Percentiles rank a stretch among this genome's conserved stretches.
phyloP scores from a whole-genome alignment of 1,140 invertebrate species.

The Eueides isabella region DNA sequence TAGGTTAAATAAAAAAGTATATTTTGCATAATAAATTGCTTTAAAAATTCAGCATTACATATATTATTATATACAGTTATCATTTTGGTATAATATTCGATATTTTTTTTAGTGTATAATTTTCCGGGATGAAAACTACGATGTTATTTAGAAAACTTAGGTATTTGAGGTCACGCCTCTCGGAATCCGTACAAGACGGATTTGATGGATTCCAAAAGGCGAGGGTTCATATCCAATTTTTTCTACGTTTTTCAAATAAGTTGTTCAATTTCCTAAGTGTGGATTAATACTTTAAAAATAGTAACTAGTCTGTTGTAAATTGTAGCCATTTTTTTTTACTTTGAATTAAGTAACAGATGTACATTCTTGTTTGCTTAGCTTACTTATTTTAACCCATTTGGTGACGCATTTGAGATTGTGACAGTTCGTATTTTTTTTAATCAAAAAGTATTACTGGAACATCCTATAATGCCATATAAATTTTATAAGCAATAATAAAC shows the following conservation, averaged over 20 bases:
- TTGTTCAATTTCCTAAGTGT: no score
- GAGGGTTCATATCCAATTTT: no score
- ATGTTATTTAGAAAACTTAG: no score
- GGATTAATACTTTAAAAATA: no score
- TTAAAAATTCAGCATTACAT: neutral
- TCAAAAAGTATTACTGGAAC: neutral
- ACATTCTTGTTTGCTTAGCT: neutral
- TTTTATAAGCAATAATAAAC: no score
- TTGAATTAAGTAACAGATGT: neutral
- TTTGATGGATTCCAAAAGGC: no score
- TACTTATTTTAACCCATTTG: neutral
- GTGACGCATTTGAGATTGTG: neutral
- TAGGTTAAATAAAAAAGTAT: slow-evolving; percentile 6
- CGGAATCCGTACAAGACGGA: no score
- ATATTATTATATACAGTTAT: neutral
- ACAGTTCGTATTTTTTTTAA: neutral
- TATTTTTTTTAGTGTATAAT: neutral
- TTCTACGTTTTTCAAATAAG: no score
- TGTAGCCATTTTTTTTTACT: neutral
- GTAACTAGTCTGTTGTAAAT: neutral
- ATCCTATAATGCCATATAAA: no score
- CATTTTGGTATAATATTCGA: neutral
- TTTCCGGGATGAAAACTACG: no score
- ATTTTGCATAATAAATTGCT: neutral
- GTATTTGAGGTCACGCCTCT: no score